These are phyloP conservation scores for Eledone cirrhosa DNA, from an alignment of 2,888 invertebrate genomes.

Conservation along the genomic window DNA sequence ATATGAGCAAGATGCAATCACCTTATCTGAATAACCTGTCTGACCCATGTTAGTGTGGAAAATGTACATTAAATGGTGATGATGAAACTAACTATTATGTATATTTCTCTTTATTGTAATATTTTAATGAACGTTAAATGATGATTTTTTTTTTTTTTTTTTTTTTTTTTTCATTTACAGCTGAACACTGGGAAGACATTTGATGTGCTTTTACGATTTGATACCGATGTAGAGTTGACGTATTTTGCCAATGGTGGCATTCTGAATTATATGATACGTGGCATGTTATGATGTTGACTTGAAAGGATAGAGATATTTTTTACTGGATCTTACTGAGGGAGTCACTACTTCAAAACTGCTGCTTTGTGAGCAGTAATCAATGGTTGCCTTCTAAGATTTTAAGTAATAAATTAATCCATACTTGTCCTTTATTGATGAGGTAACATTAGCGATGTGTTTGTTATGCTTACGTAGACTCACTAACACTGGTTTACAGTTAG, in stretches of 20 bases:
- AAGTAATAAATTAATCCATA: neutral
- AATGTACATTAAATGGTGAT: too few relatives aligned
- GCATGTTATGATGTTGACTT: conserved; percentile 47
- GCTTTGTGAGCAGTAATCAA: neutral
- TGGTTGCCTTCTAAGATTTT: neutral
- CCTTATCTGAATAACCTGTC: too few relatives aligned
- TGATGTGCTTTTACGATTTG: conserved; percentile 85
- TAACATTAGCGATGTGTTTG: conserved; percentile 2
- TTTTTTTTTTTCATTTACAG: conserved; percentile 43
- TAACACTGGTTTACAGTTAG: too few relatives aligned
- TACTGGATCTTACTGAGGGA: neutral
- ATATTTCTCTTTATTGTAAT: too few relatives aligned
- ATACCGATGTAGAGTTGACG: conserved; percentile 94
- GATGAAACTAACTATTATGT: too few relatives aligned
- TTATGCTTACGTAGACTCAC: too few relatives aligned
- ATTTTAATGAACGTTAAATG: too few relatives aligned
- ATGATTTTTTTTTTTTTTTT: neutral
- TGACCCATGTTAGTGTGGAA: too few relatives aligned
- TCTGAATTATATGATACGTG: conserved; percentile 94
- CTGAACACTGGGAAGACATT: conserved; percentile 71
- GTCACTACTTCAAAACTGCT: neutral
- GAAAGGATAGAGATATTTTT: neutral
- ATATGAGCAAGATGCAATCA: too few relatives aligned
- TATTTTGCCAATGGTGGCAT: conserved; percentile 95
- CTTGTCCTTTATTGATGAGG: neutral